Percentiles rank a stretch among this genome's conserved stretches.
Conservation (phyloP, 1,140 invertebrate species). For the Whitmania pigra region DNA sequence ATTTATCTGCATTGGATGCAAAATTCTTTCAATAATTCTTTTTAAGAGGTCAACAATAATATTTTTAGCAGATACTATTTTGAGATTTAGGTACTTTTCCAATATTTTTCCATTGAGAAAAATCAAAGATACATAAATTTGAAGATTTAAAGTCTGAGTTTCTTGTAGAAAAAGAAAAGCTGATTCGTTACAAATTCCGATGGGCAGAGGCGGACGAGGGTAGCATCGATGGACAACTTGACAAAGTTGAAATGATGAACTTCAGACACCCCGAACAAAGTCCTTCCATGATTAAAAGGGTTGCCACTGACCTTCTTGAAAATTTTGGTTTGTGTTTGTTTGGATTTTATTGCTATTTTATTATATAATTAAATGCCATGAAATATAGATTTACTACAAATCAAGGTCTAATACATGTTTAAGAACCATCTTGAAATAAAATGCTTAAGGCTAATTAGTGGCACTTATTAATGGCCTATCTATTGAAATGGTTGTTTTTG, state of each 20-base stretch:
- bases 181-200: constrained; percentile 61
- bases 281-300: constrained; percentile 55
- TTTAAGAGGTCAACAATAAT: background rate
- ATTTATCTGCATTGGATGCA: too few relatives aligned
- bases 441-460: too few relatives aligned
- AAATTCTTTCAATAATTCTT: background rate
- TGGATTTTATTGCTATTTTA: background rate
- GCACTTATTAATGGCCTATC: too few relatives aligned
- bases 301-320: constrained; percentile 61
- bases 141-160: background rate
- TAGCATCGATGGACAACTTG: constrained; percentile 53
- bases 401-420: too few relatives aligned
- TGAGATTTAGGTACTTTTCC: background rate
- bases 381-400: background rate
- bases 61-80: background rate
- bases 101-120: too few relatives aligned
- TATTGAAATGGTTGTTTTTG: too few relatives aligned
- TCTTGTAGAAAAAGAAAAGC: constrained; percentile 47
- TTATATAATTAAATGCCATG: too few relatives aligned
- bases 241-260: constrained; percentile 63
- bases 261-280: constrained; percentile 72
- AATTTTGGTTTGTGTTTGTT: constrained; percentile 51
- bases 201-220: constrained; percentile 65
- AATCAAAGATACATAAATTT: too few relatives aligned
- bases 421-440: too few relatives aligned